Conservation (phyloP, 2,888 invertebrate species). For the Furcula furcula region DNA sequence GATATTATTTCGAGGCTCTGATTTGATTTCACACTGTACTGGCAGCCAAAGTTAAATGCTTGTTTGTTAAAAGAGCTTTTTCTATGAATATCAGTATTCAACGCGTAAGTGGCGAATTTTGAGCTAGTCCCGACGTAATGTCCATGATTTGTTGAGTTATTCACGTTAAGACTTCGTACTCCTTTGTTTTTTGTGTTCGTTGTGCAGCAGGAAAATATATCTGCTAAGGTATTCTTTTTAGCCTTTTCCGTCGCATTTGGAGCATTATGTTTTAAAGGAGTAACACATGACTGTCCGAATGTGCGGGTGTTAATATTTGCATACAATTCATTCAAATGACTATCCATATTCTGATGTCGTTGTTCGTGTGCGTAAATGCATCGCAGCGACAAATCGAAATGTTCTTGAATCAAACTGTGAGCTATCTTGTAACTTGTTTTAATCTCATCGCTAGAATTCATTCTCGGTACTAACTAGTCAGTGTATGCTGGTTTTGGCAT, state of each 20-base stretch:
- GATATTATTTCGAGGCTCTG: constrained; percentile 51
- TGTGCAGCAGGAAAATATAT: constrained; percentile 37
- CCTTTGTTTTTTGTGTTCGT: constrained; percentile 22
- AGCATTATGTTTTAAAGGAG: constrained; percentile 21
- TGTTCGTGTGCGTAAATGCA: constrained; percentile 21
- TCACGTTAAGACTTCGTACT: not conserved
- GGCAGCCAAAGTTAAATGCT: constrained; percentile 42
- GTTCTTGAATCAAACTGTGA: constrained; percentile 14
- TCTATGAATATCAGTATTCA: constrained; percentile 14
- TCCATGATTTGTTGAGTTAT: not conserved
- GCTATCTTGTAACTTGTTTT: constrained; percentile 17
- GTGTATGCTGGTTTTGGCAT: constrained; percentile 8
- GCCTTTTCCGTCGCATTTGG: constrained; percentile 15
- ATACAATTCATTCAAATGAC: constrained; percentile 18
- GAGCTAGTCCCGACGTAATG: not conserved
- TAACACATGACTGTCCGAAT: constrained; percentile 29
- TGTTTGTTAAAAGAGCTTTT: constrained; percentile 15
- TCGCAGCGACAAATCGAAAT: constrained; percentile 20
- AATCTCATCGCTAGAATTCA: constrained; percentile 12
- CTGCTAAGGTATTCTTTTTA: constrained; percentile 21
- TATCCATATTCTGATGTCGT: constrained; percentile 13
- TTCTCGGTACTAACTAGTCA: constrained; percentile 2
- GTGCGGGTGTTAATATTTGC: constrained; percentile 17
- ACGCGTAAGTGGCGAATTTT: not conserved
- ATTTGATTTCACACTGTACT: constrained; percentile 41